Base-by-base conservation (phyloP, 2,113 vertebrate species). In the Erythrocercus mccallii region DNA sequence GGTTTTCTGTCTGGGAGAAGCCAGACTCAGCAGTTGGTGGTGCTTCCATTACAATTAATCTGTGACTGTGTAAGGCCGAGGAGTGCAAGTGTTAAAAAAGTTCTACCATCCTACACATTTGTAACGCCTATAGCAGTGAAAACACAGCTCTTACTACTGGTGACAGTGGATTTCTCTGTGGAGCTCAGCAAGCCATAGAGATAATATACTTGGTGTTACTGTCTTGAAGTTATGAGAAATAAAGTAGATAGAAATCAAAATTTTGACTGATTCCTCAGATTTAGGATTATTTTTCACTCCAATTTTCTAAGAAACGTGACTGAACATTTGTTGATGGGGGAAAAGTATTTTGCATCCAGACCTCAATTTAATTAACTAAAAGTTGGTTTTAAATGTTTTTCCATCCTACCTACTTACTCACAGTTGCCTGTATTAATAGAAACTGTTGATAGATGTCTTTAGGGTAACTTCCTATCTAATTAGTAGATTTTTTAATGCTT, bases 401-500 rank as follows among this genome's bases (percentile, higher is more conserved):
- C 44, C 85, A 88, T 91, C 88, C 90, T 97, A 96, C 90, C 95
- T 97, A 94, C 92, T 95, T 97, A 54, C 86, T 96, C 79, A 86
- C 65, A 82, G 90, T 91, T 97, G 62, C 58, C 58, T 96, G 35
- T 93, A 96, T 95, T 97, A 97, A 97, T 96, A 96, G 96, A 87
- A 92, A 76, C 91, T 24, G 53, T 92, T 97, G 78, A 95, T 96
- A 95, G 80, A 97, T 93, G 91, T 97, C 94, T 98, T 98, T 87
- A 94, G 94, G 94, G 96, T 86, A 82, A 90, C 94, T 96, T 97
- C 91, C 92, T 93, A 87, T 95, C 91, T 97, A 97, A 97, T 98
- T 97, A 97, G 90, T 86, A 93, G 84, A 85, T 96, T 89, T 95
- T 97, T 96, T 82, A 5, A 83, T 96, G 69, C 81, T 94, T 91